These are phyloP conservation scores for Calypte anna DNA, from an alignment of 2,113 vertebrate species.

Conservation along the genomic window DNA sequence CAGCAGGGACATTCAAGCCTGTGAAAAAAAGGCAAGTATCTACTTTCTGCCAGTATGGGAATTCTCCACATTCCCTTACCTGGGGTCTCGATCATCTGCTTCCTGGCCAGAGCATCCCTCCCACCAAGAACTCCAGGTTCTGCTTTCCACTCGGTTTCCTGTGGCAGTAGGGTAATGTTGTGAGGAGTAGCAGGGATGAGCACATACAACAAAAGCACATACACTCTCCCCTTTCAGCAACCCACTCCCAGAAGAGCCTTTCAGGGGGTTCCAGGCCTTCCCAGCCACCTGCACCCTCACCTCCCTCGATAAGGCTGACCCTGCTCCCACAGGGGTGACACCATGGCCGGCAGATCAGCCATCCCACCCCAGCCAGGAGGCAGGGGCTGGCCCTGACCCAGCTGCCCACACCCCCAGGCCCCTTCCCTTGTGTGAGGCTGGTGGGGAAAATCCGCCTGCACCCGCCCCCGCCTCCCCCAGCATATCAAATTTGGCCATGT, in stretches of 20 bases:
- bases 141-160: background rate
- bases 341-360: fast-evolving
- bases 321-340: background rate
- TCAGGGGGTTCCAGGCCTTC: background rate
- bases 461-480: background rate
- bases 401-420: fast-evolving
- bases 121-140: background rate
- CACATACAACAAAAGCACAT: fast-evolving
- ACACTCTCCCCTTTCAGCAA: background rate
- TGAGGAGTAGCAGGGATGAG: background rate
- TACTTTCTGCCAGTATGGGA: background rate
- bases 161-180: fast-evolving
- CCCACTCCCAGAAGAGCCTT: background rate
- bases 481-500: constrained; percentile 72
- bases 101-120: background rate
- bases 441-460: background rate
- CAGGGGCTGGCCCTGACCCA: background rate
- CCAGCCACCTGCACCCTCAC: fast-evolving
- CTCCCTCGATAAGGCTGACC: fast-evolving
- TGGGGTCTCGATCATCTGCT: fast-evolving
- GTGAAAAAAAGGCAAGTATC: background rate
- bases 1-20: background rate
- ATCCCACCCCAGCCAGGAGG: fast-evolving
- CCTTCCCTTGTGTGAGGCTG: fast-evolving
- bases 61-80: background rate